Evolutionary conservation across 2,888 invertebrate genomes (phyloP).

Genomic region (Stomorhina lunata): DNA sequence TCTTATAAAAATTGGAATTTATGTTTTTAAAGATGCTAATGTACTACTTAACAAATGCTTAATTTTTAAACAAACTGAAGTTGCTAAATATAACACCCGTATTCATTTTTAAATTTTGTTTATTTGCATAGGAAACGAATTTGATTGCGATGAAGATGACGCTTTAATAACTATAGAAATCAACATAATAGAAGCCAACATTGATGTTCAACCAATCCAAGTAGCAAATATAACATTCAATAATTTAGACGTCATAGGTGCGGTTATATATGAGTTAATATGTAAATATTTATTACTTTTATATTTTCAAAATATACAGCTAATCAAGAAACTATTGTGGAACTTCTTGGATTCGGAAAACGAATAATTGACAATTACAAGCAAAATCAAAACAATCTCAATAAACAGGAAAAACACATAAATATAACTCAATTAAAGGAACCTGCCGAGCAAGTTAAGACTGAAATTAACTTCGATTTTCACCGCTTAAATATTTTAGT

Average conservation of each 20-base stretch:
- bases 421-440: neutral
- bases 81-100: neutral
- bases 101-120: neutral
- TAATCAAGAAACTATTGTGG: conserved; percentile 97
- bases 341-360: conserved; percentile 92
- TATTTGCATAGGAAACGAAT: conserved; percentile 28
- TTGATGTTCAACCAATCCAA: conserved; percentile 81
- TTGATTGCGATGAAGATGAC: conserved; percentile 81
- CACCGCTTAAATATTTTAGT: conserved; percentile 93
- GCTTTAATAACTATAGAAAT: conserved; percentile 91
- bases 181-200: conserved; percentile 83
- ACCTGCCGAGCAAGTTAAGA: conserved; percentile 71
- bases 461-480: conserved; percentile 95
- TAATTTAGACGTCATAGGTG: conserved; percentile 95
- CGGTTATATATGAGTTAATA: conserved; percentile 70
- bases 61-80: no score
- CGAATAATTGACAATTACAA: conserved; percentile 83
- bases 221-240: conserved; percentile 95
- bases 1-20: no score
- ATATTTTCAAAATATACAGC: conserved; percentile 81
- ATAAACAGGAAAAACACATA: neutral
- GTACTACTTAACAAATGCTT: no score
- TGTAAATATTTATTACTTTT: neutral
- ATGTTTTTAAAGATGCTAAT: no score
- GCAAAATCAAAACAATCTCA: conserved; percentile 43